These are phyloP conservation scores for Caenorhabditis remanei DNA, from an alignment of 1,140 invertebrate species.

Conservation along the genomic window DNA sequence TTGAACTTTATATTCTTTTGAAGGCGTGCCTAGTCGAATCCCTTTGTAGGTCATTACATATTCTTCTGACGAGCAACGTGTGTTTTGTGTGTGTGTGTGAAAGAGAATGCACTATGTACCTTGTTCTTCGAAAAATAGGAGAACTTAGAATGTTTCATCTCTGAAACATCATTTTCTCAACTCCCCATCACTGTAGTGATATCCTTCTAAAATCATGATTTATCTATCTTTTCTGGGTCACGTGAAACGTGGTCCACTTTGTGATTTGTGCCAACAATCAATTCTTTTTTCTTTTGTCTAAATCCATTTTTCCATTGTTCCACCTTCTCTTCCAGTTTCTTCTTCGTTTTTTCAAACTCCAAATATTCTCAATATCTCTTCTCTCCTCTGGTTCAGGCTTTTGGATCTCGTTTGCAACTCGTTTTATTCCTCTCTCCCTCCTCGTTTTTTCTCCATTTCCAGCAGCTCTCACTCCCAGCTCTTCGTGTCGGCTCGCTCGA, in stretches of 20 bases:
- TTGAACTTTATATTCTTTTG: neutral
- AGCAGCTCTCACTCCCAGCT: neutral
- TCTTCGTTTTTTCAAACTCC: neutral
- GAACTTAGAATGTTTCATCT: too few species aligned
- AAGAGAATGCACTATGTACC: neutral
- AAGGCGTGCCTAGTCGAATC: neutral
- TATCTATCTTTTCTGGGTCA: neutral
- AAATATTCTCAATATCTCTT: neutral
- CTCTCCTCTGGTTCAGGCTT: neutral
- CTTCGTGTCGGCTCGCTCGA: constrained; percentile 31
- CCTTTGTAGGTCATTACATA: constrained; percentile 4
- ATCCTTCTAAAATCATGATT: too few species aligned
- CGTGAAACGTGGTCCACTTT: constrained; percentile 14
- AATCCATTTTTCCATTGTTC: neutral
- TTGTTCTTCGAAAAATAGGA: neutral
- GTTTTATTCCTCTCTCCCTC: neutral
- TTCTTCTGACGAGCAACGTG: neutral
- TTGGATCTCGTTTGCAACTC: constrained; percentile 19
- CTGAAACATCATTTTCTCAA: too few species aligned
- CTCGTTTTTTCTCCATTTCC: neutral
- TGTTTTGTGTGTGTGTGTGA: neutral
- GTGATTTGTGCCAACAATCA: neutral
- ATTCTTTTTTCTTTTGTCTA: neutral
- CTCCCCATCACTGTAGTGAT: too few species aligned
- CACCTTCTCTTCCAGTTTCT: neutral